Conservation (phyloP, 1,140 invertebrate genomes). For the Zaprionus ornatus region DNA sequence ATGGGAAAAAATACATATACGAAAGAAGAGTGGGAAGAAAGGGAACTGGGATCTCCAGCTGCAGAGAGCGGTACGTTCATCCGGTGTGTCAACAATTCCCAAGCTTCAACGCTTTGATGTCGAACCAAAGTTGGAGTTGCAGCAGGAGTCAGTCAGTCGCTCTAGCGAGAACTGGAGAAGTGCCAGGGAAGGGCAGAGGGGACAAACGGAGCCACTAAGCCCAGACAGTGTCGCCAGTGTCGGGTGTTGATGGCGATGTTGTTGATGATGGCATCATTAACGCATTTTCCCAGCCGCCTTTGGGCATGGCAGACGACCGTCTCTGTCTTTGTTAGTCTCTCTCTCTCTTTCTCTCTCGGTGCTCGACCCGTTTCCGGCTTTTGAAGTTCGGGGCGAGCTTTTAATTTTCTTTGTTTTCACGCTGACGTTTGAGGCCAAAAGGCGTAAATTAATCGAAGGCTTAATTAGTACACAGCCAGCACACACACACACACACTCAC, state of each 20-base stretch:
- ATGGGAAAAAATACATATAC: conserved; percentile 23
- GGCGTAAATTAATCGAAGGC: conserved; percentile 81
- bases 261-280: conserved; percentile 78
- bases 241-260: conserved; percentile 50
- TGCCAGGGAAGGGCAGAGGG: background rate
- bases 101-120: conserved; percentile 83
- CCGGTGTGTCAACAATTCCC: conserved; percentile 83
- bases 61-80: conserved; percentile 58
- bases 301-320: conserved; percentile 44
- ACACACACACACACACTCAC: conserved; percentile 4
- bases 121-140: conserved; percentile 34
- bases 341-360: conserved; percentile 7
- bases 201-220: conserved; percentile 63
- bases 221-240: conserved; percentile 73
- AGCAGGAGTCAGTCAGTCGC: background rate
- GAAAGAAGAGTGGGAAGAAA: conserved; percentile 7
- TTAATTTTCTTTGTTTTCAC: conserved; percentile 81
- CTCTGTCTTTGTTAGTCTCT: background rate
- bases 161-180: background rate
- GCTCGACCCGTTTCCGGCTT: conserved; percentile 71
- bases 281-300: conserved; percentile 71
- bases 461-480: conserved; percentile 73
- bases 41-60: conserved; percentile 21
- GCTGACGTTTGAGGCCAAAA: conserved; percentile 79
- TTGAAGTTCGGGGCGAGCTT: conserved; percentile 80